phyloP scores from a whole-genome alignment of 2,888 invertebrate species.

The Sepioteuthis lessoniana region DNA sequence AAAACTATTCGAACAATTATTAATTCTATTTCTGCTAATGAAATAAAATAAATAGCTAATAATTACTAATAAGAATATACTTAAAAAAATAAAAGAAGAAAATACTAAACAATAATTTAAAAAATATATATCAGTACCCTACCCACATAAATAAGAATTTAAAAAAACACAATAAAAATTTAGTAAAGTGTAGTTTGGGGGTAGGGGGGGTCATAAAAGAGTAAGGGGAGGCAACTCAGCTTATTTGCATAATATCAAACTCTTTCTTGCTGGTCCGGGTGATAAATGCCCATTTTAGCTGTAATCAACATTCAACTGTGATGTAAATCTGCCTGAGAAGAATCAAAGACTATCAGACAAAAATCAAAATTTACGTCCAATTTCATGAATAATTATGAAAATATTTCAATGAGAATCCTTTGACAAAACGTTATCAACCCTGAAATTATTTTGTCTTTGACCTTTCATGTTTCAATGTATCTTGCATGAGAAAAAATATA shows the following conservation, averaged over 20 bases:
- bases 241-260: constrained; percentile 43
- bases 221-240: background rate
- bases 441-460: constrained; percentile 47
- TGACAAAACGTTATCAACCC: constrained; percentile 44
- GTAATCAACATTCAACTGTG: constrained; percentile 40
- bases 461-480: constrained; percentile 46
- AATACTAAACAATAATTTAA: background rate
- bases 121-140: background rate
- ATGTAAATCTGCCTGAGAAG: constrained; percentile 6
- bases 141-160: background rate
- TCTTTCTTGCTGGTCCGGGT: constrained; percentile 6
- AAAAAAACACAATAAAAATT: background rate
- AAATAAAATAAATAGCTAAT: background rate
- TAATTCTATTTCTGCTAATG: background rate
- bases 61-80: background rate
- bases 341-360: constrained; percentile 44
- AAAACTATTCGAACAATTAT: background rate
- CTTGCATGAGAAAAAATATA: constrained; percentile 8
- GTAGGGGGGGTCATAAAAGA: background rate
- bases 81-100: background rate
- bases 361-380: constrained; percentile 41
- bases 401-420: constrained; percentile 42
- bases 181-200: background rate
- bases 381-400: constrained; percentile 48
- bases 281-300: constrained; percentile 41